Evolutionary conservation across 2,113 vertebrate species (phyloP), one percentile per base, ranked within the genome.

Genomic region (Thryonomys swinderianus): DNA sequence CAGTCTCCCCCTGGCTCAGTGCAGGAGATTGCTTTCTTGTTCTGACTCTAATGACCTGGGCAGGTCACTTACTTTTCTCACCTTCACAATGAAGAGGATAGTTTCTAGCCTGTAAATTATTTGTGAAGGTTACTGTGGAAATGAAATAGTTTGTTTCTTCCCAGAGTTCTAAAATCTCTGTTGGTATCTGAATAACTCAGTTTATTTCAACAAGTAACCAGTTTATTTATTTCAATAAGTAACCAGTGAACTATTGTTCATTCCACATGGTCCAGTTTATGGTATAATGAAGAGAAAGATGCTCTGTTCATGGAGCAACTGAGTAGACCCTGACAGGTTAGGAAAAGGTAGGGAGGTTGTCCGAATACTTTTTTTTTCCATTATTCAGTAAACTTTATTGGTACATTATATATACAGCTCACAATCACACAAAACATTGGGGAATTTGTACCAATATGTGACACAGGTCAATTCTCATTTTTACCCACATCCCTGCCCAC

Each of bases 121-220:
- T 85, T 62, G 67, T 81, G 57, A 90, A 16, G 17, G n/a, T 86
- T 95, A 40, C 34, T 94, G 5, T 93, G 6, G 37, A 90, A 84
- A 62, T 92, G 30, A 53, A 86, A 66, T 11, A 67, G 20, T 94
- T 90, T 85, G 23, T 79, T 94, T 93, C 48, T 96, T 91, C 91
- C 42, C 20, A 73, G 45, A 88, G 79, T 45, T 88, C 67, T 76
- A 61, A 81, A 92, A 79, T 84, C n/a, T 89, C 7, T 76, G 30
- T 83, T 78, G 78, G 27, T 90, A 17, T 64, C 21, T 88, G 37
- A 88, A 53, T 34, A 94, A 40, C 86, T 78, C 11, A 61, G 17
- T 82, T 90, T 67, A 85, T 93, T 85, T 10, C 59, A 95, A 91
- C 57, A 85, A 40, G 53, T 57, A 74, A 62, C 30, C 85, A 62